These are phyloP conservation scores for Chaetorhynchus papuensis DNA, from an alignment of 2,113 vertebrate genomes.

Conservation along the genomic window DNA sequence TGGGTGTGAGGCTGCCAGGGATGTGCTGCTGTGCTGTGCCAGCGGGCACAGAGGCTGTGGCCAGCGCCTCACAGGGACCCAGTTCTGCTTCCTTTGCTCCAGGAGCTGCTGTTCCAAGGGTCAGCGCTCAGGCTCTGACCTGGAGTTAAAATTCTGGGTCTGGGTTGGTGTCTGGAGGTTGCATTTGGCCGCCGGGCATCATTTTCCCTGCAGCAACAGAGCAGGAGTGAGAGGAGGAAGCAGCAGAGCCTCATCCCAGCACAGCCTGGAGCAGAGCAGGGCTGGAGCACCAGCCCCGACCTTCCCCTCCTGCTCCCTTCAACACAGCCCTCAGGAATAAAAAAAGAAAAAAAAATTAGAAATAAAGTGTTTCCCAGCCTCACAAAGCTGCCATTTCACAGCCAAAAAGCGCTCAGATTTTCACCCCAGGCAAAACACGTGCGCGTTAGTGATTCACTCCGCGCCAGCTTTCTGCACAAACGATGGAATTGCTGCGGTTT, in stretches of 20 bases:
- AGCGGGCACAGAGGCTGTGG: background rate
- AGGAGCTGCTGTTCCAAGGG: background rate
- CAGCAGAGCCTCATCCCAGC: background rate
- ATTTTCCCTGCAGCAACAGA: accelerated
- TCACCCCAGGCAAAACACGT: slow-evolving; percentile 46
- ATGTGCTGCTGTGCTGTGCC: background rate
- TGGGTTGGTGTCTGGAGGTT: background rate
- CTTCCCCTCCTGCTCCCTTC: background rate
- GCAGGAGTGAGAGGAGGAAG: background rate
- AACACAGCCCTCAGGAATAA: background rate
- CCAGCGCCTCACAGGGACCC: background rate
- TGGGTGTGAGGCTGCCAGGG: background rate
- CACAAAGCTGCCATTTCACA: slow-evolving; percentile 16
- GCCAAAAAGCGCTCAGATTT: background rate
- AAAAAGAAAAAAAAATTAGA: background rate
- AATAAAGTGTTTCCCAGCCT: background rate
- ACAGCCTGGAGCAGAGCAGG: background rate
- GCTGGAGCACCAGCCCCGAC: background rate
- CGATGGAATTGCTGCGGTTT: background rate
- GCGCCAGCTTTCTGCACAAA: background rate
- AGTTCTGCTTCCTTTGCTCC: background rate
- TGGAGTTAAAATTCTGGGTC: accelerated
- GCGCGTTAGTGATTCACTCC: background rate
- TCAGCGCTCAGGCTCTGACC: background rate
- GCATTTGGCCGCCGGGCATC: accelerated